phyloP scores from a whole-genome alignment of 2,888 invertebrate species.

The Masnerella sp. region DNA sequence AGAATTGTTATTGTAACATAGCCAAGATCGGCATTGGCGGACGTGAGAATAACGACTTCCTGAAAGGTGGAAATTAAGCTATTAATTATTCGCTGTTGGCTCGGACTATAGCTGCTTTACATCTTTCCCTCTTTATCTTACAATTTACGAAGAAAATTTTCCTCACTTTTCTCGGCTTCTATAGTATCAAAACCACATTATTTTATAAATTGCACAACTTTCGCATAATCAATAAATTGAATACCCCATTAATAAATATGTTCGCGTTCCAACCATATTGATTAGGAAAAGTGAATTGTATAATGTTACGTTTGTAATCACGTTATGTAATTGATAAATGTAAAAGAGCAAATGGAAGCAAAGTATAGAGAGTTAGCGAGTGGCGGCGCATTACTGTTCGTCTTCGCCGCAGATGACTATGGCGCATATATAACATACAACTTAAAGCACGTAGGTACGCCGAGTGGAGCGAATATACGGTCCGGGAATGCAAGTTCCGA shows the following conservation, averaged over 20 bases:
- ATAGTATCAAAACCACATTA: constrained; percentile 9
- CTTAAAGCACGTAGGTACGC: constrained; percentile 53
- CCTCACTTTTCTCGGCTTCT: constrained; percentile 21
- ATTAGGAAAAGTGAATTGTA: no score
- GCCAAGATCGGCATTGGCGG: constrained; percentile 64
- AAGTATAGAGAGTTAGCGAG: constrained; percentile 45
- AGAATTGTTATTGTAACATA: constrained; percentile 62
- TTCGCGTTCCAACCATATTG: no score
- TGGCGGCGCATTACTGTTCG: constrained; percentile 57
- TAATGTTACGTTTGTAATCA: no score
- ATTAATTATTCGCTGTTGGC: constrained; percentile 70
- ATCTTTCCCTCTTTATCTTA: constrained; percentile 33
- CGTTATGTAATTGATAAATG: not conserved
- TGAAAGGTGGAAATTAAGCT: constrained; percentile 75
- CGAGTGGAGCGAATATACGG: constrained; percentile 61
- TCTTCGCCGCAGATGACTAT: constrained; percentile 50
- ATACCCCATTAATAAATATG: no score
- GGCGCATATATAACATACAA: constrained; percentile 57
- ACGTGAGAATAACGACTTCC: constrained; percentile 69
- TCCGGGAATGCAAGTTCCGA: constrained; percentile 61
- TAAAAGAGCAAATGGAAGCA: constrained; percentile 19
- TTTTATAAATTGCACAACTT: no score
- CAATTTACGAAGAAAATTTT: constrained; percentile 30
- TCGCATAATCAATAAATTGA: no score
- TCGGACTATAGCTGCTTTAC: constrained; percentile 16